Evolutionary conservation across 2,113 vertebrate species (phyloP), one percentile per base, ranked within the genome.

Genomic region (Puma concolor): DNA sequence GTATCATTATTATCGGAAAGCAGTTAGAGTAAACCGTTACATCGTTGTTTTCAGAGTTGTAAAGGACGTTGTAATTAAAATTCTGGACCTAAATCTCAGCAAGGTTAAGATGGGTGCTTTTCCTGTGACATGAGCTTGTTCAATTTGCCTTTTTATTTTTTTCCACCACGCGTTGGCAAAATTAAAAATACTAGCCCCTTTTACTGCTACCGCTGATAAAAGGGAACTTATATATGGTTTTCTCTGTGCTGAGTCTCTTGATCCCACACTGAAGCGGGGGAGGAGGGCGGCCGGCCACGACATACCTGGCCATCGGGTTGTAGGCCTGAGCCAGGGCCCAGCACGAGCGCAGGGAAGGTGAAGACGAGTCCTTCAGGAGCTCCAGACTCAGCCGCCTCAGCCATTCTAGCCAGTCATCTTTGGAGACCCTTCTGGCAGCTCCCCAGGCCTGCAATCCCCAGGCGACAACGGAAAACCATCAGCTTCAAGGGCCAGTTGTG

Each of bases 401-500:
- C 99, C 99, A 99, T 81, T 99, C 99, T 97, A 99, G 98, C 99
- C 99, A 99, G 97, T 99, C 99, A 38, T 99, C 99, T 98, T 99
- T 99, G 98, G 99, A 99, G 97, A 99, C 99, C 98, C 99, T 99
- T 69, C 99, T 99, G 93, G 99, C 99, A 1, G 99, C 99, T 92
- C 99, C 99, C 99, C 99, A 99, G 54, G 99, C 99, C 99, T 99
- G 98, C 10, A 87, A 85, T 23, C 60, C 38, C 97, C 19, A 87
- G 50, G 72, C 0, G 2, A 96, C 57, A 86, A 67, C 0, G 23
- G 29, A 82, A 95, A 93, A 60, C 54, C 17, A 38, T 96, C 29
- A 95, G 36, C 16, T 82, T 63, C 69, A 57, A 84, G 95, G 69
- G 63, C 15, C 76, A 71, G 23, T 1, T 54, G 3, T 29, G 25